Percentiles rank a stretch among this genome's conserved stretches.
Conservation (phyloP, 2,888 invertebrate species). For the Calameuta pallipes region DNA sequence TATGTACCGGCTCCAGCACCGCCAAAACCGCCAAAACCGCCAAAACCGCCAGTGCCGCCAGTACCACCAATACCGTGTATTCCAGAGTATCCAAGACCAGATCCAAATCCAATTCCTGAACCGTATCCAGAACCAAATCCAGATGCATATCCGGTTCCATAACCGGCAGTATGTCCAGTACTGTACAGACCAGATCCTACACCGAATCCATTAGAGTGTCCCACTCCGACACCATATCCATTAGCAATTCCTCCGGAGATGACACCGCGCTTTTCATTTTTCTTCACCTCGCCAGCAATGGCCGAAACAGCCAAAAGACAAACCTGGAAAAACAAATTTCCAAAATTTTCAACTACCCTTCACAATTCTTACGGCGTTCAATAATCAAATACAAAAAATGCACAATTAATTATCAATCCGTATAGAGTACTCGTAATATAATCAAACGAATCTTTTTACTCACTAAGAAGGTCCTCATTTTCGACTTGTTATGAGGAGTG, state of each 20-base stretch:
- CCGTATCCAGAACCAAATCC: conserved; percentile 8
- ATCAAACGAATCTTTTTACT: conserved; percentile 26
- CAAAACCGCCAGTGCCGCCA: background rate
- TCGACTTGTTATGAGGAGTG: conserved; percentile 22
- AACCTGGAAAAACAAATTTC: conserved; percentile 22
- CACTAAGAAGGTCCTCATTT: conserved; percentile 45
- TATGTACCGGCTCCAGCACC: conserved; percentile 7
- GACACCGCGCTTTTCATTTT: conserved; percentile 32
- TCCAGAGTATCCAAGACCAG: conserved; percentile 4
- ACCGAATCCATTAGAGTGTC: background rate
- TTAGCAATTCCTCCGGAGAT: conserved; percentile 7
- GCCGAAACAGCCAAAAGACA: conserved; percentile 32
- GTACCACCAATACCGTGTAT: background rate
- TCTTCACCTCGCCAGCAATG: conserved; percentile 21
- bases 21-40: background rate
- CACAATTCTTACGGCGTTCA: background rate
- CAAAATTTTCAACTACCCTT: background rate
- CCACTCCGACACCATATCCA: conserved; percentile 7
- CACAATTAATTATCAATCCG: background rate
- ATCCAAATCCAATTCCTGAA: background rate
- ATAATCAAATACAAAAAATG: background rate
- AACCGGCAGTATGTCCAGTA: background rate
- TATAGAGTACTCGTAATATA: background rate
- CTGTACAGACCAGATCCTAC: background rate
- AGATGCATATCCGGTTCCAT: background rate